A percentile compares a stretch with the other conserved stretches of the same genome.
These are phyloP conservation scores for Drosophila rhopaloa DNA, from an alignment of 1,140 invertebrate genomes.

Conservation along the genomic window DNA sequence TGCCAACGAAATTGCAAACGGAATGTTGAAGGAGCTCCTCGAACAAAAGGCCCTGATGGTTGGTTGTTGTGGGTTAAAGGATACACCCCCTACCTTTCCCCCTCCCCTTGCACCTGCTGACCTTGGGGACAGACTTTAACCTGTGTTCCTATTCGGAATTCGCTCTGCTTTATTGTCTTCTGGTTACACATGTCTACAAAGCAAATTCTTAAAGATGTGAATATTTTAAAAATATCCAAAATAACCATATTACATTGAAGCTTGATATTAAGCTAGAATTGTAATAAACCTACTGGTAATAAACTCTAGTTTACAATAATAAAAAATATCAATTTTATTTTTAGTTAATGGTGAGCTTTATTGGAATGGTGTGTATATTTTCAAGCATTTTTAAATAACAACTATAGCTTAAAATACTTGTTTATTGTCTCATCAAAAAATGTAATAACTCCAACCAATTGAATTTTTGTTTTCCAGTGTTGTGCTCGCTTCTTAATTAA, in stretches of 20 bases:
- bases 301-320: too few species aligned
- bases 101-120: not conserved
- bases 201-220: not conserved
- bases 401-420: too few species aligned
- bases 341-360: too few species aligned
- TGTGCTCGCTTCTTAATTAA: slow-evolving; percentile 52
- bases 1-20: slow-evolving; percentile 15
- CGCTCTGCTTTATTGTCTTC: not conserved
- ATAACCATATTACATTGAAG: too few species aligned
- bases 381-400: too few species aligned
- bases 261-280: too few species aligned
- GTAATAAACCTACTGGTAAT: too few species aligned
- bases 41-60: slow-evolving; percentile 6
- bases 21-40: not conserved
- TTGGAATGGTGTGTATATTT: too few species aligned
- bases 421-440: too few species aligned
- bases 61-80: not conserved
- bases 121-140: not conserved
- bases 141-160: not conserved
- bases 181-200: not conserved
- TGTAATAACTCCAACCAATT: too few species aligned
- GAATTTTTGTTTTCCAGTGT: not conserved
- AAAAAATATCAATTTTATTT: too few species aligned
- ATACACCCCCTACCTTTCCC: not conserved
- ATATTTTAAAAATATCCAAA: not conserved